Evolutionary conservation across 2,888 invertebrate genomes (phyloP).

Genomic region (Spodoptera exigua): DNA sequence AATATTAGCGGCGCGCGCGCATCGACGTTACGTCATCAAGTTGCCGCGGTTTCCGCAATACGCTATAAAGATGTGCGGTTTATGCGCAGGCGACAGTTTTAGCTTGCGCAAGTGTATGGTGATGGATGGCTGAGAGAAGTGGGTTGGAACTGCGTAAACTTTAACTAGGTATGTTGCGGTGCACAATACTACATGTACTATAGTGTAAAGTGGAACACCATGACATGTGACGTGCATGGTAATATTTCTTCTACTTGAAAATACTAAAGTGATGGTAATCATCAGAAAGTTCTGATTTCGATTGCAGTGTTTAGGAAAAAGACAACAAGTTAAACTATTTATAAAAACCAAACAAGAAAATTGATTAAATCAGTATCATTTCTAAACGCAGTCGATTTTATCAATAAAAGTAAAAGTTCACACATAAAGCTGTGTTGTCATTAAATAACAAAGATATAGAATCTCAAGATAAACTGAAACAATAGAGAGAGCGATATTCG

Average conservation of each 20-base stretch:
- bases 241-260: neutral
- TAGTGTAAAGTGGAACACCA: too few relatives aligned
- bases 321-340: neutral
- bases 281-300: too few relatives aligned
- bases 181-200: too few relatives aligned
- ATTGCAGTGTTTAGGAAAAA: too few relatives aligned
- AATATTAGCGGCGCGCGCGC: constrained; percentile 69
- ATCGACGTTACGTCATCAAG: constrained; percentile 61
- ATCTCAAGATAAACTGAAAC: constrained; percentile 75
- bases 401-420: constrained; percentile 73
- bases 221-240: constrained; percentile 1
- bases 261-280: neutral
- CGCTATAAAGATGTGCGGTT: constrained; percentile 53
- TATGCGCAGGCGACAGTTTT: constrained; percentile 53
- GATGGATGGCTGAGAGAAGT: constrained; percentile 33
- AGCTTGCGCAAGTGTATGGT: constrained; percentile 50
- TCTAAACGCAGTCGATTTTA: constrained; percentile 28
- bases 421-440: constrained; percentile 63
- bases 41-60: constrained; percentile 61
- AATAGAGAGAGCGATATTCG: constrained; percentile 78
- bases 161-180: neutral
- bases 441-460: constrained; percentile 69
- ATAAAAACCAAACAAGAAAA: constrained; percentile 1
- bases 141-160: constrained; percentile 28
- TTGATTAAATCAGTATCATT: constrained; percentile 1